These are phyloP conservation scores for Megalopta genalis DNA, from an alignment of 1,140 invertebrate genomes.

Conservation along the genomic window DNA sequence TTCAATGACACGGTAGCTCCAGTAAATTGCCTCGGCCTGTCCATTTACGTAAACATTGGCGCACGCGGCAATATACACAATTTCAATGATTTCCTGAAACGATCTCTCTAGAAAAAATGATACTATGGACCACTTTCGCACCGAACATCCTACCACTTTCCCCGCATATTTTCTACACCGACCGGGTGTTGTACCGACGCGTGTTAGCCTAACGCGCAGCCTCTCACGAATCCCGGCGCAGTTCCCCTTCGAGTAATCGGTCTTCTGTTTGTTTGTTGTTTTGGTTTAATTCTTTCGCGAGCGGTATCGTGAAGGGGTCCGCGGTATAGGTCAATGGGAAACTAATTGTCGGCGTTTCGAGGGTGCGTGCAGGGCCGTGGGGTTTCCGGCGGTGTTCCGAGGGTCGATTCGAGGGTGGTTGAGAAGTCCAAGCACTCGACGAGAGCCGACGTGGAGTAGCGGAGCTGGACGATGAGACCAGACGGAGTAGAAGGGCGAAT, in stretches of 20 bases:
- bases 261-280: conserved; percentile 64
- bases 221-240: conserved; percentile 20
- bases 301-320: conserved; percentile 49
- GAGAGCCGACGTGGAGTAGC: conserved; percentile 59
- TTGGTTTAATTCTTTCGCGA: conserved; percentile 62
- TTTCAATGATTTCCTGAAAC: too few relatives aligned
- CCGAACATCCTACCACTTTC: too few relatives aligned
- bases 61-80: too few relatives aligned
- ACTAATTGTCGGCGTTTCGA: conserved; percentile 73
- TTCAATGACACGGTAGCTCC: too few relatives aligned
- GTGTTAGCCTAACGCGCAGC: neutral
- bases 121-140: too few relatives aligned
- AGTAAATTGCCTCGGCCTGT: too few relatives aligned
- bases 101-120: too few relatives aligned
- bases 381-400: conserved; percentile 51
- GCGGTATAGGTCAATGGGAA: conserved; percentile 73
- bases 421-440: conserved; percentile 74
- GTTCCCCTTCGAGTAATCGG: conserved; percentile 43
- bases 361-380: conserved; percentile 56
- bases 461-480: conserved; percentile 61
- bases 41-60: too few relatives aligned
- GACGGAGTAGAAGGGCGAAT: conserved; percentile 54
- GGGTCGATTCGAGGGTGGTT: conserved; percentile 68
- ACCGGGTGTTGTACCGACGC: neutral
- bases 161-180: neutral